These are phyloP conservation scores for Pelodytes ibericus DNA, from an alignment of 2,797 vertebrate species.

Conservation along the genomic window DNA sequence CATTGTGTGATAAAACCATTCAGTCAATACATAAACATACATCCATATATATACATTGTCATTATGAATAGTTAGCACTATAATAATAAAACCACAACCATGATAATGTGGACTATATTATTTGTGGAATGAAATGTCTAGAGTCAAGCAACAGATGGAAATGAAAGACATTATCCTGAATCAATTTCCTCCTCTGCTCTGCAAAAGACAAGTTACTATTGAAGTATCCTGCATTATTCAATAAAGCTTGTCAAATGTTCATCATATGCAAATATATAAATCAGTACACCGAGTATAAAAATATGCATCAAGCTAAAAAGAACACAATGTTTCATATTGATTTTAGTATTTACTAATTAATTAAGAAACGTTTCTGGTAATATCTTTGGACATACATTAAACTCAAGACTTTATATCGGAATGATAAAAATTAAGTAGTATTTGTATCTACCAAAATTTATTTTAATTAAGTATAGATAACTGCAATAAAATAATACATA, in stretches of 20 bases:
- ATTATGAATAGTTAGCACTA: constrained; percentile 1
- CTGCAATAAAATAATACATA: too few species aligned
- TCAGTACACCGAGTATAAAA: constrained; percentile 1
- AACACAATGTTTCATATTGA: neutral
- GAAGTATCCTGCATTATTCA: constrained; percentile 26
- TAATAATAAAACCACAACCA: constrained; percentile 4
- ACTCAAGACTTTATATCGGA: too few species aligned
- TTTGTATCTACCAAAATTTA: too few species aligned
- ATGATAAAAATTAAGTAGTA: too few species aligned
- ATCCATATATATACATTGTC: neutral
- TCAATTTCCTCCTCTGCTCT: constrained; percentile 32
- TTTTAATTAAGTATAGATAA: too few species aligned
- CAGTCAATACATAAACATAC: neutral
- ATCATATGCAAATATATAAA: constrained; percentile 13
- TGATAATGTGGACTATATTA: neutral
- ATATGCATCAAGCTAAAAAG: neutral
- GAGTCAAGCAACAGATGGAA: constrained; percentile 16
- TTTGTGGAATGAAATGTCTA: constrained; percentile 18
- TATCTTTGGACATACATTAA: too few species aligned
- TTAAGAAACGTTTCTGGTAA: too few species aligned
- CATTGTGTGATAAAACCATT: neutral
- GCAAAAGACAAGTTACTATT: constrained; percentile 30
- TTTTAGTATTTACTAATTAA: neutral
- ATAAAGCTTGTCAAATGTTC: constrained; percentile 29
- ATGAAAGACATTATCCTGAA: constrained; percentile 40